Conservation (phyloP, 2,888 invertebrate genomes). For the Dromius quadrimaculatus region DNA sequence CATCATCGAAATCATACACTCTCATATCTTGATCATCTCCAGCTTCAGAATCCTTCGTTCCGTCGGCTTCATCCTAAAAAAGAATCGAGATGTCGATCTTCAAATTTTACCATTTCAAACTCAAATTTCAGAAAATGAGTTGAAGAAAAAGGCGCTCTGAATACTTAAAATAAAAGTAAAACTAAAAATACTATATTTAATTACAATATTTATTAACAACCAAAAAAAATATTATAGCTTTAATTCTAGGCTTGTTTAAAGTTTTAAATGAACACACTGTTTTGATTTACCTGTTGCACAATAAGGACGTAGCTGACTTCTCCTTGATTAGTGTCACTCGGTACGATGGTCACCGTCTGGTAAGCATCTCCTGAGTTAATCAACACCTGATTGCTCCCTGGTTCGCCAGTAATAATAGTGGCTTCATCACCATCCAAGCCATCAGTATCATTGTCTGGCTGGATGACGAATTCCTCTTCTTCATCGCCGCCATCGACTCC, state of each 20-base stretch:
- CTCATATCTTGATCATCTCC: slow-evolving; percentile 71
- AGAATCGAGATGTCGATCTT: background rate
- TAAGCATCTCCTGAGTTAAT: slow-evolving; percentile 74
- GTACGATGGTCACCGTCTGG: slow-evolving; percentile 87
- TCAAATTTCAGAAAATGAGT: no score
- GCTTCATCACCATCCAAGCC: slow-evolving; percentile 60
- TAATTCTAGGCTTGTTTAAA: no score
- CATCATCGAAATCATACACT: slow-evolving; percentile 83
- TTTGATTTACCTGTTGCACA: slow-evolving; percentile 77
- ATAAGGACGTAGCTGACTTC: slow-evolving; percentile 91
- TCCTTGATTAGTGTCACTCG: slow-evolving; percentile 79
- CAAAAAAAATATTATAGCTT: no score
- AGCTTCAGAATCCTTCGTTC: slow-evolving; percentile 67
- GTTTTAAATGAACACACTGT: no score
- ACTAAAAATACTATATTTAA: no score
- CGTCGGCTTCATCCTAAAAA: slow-evolving; percentile 69
- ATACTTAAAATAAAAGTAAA: no score
- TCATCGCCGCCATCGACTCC: slow-evolving; percentile 66
- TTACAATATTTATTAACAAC: no score
- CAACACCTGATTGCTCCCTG: slow-evolving; percentile 67
- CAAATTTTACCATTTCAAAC: no score
- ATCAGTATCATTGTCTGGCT: slow-evolving; percentile 64
- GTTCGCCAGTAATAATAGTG: slow-evolving; percentile 56
- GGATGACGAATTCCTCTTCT: slow-evolving; percentile 67
- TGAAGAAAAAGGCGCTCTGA: no score